Evolutionary conservation across 2,888 invertebrate species (phyloP), one percentile per base, ranked within the genome.

Genomic region (Mimas tiliae): DNA sequence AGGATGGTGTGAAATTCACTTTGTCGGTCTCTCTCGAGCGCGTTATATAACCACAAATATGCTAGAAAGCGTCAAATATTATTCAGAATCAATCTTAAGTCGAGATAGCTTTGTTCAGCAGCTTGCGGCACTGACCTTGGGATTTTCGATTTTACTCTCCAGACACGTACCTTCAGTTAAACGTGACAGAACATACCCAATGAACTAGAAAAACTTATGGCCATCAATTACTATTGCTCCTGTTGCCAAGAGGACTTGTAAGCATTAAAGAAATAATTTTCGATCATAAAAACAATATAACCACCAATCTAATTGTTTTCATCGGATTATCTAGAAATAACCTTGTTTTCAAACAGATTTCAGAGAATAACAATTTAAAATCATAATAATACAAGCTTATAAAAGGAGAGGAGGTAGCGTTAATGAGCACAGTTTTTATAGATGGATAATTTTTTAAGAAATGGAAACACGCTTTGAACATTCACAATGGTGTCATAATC

Each of bases 101-200:
- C 16, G 45, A 64, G 47, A 27, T 55, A 16, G 27, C 33, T 21
- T 12, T 16, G 16, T 19, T 19, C 33, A 8, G 16, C 38, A 55
- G 53, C 16, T 53, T 27, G 52, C 53, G 45, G 12, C 53, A 55
- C 11, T 55, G 53, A 47, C 53, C 64, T 64, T 64, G 45, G n/a
- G 16, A 64, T 55, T 64, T 64, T 64, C 45, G 53, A 64, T 64
- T 55, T 53, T 19, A 9, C 33, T 16, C 53, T 33, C 47, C 45
- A n/a, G 33, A 6, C 16, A 14, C 53, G 47, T 45, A 53, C 11
- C 16, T 55, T 27, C 53, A 7, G 42, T 50, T 62, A 58, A 50
- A 38, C 8, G 34, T 8, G 21, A 33, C 34, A 34, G 38, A 38
- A 38, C 38, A 4, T 8, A 38, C 38, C 11, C 19, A 12, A 42